Conservation (phyloP, 2,888 invertebrate genomes). For the Aelia acuminata region DNA sequence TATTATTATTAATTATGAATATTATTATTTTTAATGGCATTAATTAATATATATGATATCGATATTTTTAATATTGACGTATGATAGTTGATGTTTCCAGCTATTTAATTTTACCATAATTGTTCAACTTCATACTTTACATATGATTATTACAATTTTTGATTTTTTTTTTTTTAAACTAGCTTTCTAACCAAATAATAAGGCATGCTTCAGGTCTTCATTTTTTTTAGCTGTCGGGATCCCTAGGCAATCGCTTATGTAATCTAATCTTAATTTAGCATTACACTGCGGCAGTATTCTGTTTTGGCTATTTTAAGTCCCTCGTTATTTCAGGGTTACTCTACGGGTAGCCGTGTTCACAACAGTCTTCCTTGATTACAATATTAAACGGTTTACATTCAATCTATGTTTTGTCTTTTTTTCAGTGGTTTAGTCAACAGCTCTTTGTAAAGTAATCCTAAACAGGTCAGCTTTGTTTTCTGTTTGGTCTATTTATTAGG, state of each 20-base stretch:
- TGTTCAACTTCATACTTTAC: too few relatives aligned
- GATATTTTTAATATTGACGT: too few relatives aligned
- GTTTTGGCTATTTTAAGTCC: background rate
- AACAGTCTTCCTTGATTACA: background rate
- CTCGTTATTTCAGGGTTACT: background rate
- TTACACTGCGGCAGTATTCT: background rate
- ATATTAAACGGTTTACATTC: background rate
- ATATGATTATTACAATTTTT: too few relatives aligned
- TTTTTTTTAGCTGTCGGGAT: background rate
- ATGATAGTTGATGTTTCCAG: too few relatives aligned
- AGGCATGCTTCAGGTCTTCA: too few relatives aligned
- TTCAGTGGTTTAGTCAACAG: background rate
- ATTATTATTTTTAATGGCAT: too few relatives aligned
- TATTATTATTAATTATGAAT: too few relatives aligned
- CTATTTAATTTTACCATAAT: too few relatives aligned
- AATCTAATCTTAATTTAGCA: constrained; percentile 10
- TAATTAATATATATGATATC: too few relatives aligned
- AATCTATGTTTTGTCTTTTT: background rate
- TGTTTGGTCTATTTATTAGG: background rate
- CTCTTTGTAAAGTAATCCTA: background rate
- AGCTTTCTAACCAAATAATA: too few relatives aligned
- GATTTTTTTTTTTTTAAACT: too few relatives aligned
- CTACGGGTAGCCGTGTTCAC: background rate
- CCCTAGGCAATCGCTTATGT: background rate
- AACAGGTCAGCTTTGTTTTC: constrained; percentile 8